Percentiles rank a stretch among this genome's conserved stretches.
Conservation (phyloP, 2,888 invertebrate species). For the Acleris literana region DNA sequence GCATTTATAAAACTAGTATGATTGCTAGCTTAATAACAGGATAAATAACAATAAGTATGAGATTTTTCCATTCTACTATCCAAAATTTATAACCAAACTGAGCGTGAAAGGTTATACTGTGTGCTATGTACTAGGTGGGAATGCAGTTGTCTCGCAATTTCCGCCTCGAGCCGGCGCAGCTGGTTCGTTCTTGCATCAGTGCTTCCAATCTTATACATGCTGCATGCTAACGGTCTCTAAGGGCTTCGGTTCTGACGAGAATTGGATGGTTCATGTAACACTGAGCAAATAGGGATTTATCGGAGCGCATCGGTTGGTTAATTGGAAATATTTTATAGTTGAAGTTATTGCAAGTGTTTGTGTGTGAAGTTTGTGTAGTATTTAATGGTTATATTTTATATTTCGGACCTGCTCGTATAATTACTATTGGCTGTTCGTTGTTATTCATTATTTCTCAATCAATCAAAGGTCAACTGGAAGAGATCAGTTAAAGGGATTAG, state of each 20-base stretch:
- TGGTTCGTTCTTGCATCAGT: constrained; percentile 35
- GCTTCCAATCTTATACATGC: constrained; percentile 37
- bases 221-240: constrained; percentile 28
- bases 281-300: constrained; percentile 2
- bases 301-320: background rate
- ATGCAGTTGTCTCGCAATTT: constrained; percentile 37
- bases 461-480: too few species aligned
- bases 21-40: too few species aligned
- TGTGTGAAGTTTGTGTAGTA: too few species aligned
- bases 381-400: too few species aligned
- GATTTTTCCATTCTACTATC: too few species aligned
- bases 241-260: constrained; percentile 24
- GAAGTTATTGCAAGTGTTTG: background rate
- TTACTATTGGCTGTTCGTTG: too few species aligned
- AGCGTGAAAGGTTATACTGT: background rate
- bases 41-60: too few species aligned
- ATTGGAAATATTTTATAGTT: background rate
- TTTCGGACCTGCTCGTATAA: too few species aligned
- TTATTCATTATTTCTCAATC: too few species aligned
- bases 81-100: background rate
- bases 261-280: constrained; percentile 31
- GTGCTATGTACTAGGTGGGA: constrained; percentile 30
- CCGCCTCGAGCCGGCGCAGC: constrained; percentile 32
- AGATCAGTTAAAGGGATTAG: too few species aligned
- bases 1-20: too few species aligned